Evolutionary conservation across 2,113 vertebrate species (phyloP).

Genomic region (Phoenicopterus ruber): DNA sequence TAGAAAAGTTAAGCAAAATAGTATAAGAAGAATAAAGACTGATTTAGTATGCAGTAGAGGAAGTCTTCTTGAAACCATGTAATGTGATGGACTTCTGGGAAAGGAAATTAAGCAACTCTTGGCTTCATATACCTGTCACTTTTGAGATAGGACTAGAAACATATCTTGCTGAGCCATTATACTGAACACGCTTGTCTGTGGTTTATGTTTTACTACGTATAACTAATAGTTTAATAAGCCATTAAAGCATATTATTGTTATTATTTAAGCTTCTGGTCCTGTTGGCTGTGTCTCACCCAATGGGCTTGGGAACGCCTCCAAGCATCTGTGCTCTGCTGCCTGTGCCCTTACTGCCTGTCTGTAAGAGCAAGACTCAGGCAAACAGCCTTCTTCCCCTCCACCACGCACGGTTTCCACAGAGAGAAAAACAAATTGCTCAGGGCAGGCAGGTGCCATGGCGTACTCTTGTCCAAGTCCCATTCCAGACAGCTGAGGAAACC

Average conservation of each 20-base stretch:
- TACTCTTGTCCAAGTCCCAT: not conserved
- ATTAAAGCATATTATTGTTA: not conserved
- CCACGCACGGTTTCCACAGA: rapidly evolving
- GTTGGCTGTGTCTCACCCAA: not conserved
- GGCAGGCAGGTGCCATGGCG: not conserved
- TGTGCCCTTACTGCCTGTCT: not conserved
- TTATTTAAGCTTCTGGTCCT: not conserved
- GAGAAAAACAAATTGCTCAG: not conserved
- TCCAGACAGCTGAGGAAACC: not conserved
- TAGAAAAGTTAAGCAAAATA: not conserved
- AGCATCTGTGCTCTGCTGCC: not conserved
- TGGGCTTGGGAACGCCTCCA: not conserved
- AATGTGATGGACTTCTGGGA: not conserved
- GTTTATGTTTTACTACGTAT: not conserved
- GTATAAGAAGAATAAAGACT: not conserved
- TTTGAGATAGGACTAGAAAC: not conserved
- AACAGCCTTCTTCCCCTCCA: not conserved
- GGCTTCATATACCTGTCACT: not conserved
- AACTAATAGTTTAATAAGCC: not conserved
- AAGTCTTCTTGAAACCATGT: not conserved
- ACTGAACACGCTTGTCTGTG: not conserved
- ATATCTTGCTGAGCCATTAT: not conserved
- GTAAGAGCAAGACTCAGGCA: not conserved
- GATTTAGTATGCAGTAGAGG: not conserved
- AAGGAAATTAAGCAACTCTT: not conserved